Conservation (phyloP, 2,113 vertebrate genomes). For the Chauna torquata region DNA sequence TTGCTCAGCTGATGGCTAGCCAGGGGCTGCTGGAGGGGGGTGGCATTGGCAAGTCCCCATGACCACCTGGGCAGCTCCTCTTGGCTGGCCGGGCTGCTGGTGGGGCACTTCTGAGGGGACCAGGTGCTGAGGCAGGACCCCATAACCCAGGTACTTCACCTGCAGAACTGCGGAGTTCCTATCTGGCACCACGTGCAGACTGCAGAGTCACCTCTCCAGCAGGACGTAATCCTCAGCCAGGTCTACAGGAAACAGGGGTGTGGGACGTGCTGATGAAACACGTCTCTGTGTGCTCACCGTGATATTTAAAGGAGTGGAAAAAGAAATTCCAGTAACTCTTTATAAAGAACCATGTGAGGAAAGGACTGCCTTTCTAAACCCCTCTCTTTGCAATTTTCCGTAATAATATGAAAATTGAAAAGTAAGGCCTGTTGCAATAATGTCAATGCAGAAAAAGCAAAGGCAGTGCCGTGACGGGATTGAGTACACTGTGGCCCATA, state of each 20-base stretch:
- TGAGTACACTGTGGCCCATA: neutral
- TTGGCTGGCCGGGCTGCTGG: neutral
- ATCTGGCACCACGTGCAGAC: neutral
- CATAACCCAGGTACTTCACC: neutral
- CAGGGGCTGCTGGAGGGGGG: accelerated
- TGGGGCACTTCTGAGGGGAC: neutral
- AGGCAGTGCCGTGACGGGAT: accelerated
- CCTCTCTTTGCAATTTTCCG: neutral
- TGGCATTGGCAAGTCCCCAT: neutral
- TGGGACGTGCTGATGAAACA: neutral
- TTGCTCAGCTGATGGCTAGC: neutral
- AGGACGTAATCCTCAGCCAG: neutral
- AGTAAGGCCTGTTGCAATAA: neutral
- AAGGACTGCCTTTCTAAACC: neutral
- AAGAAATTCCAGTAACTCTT: neutral
- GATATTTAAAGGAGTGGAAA: neutral
- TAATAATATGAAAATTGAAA: neutral
- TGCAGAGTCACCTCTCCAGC: neutral
- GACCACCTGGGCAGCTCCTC: neutral
- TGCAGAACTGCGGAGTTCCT: neutral
- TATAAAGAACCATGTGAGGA: neutral
- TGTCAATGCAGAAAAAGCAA: neutral
- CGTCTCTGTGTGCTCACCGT: accelerated
- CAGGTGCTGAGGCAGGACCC: neutral
- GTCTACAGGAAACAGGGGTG: neutral